Evolutionary conservation across 2,888 invertebrate species (phyloP).

Genomic region (Eilema depressum): DNA sequence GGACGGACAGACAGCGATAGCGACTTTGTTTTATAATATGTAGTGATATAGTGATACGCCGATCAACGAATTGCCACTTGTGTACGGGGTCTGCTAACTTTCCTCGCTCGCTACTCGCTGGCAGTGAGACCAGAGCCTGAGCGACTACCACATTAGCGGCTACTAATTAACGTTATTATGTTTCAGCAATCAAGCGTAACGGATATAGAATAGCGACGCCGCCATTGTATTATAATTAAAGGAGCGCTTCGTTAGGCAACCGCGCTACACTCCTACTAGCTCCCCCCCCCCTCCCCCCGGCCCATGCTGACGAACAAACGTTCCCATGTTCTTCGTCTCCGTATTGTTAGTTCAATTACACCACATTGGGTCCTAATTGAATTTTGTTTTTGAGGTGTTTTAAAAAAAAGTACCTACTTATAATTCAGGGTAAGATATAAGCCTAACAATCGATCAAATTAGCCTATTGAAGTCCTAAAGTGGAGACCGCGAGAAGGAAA

Average conservation of each 20-base stretch:
- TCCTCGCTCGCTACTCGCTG: not conserved
- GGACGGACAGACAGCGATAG: too few relatives aligned
- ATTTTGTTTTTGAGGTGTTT: too few relatives aligned
- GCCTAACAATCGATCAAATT: too few relatives aligned
- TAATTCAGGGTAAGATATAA: too few relatives aligned
- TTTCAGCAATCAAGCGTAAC: conserved; percentile 19
- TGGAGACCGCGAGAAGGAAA: too few relatives aligned
- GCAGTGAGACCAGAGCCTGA: not conserved
- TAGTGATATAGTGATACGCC: too few relatives aligned
- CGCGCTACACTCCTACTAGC: conserved; percentile 11
- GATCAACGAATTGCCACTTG: too few relatives aligned
- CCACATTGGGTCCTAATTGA: not conserved
- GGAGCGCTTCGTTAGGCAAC: conserved; percentile 35
- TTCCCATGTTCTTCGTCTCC: not conserved
- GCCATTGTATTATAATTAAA: conserved; percentile 19
- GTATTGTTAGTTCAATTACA: not conserved
- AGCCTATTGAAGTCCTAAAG: too few relatives aligned
- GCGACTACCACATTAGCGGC: conserved; percentile 11
- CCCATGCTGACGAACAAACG: not conserved
- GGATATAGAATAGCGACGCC: not conserved
- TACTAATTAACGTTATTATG: conserved; percentile 19
- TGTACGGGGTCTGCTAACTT: too few relatives aligned
- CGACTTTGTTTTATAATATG: too few relatives aligned
- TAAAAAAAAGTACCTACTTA: too few relatives aligned
- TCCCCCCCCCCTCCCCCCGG: not conserved